Evolutionary conservation across 2,888 invertebrate species (phyloP), one percentile per base, ranked within the genome.

Genomic region (Thecophora atra): DNA sequence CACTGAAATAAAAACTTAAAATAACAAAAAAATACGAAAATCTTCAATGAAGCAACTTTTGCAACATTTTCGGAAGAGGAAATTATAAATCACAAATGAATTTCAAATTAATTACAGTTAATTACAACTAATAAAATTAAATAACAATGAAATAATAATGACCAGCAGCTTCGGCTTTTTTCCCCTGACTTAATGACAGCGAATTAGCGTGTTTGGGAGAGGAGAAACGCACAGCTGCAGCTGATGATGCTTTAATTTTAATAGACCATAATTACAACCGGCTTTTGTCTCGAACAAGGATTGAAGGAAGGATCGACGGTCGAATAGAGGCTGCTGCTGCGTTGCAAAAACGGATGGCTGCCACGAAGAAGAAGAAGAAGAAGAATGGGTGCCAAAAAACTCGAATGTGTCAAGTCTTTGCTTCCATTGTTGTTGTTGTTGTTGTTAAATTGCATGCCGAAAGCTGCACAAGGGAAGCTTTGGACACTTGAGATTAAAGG

Each of bases 191-290:
- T 70, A 70, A 70, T 70, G 70, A 52, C 21, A 52, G 37, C 63
- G 19, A 62, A 70, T 70, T 70, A 70, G 52, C 62, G 62, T 70
- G 63, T 63, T 62, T 63, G 47, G 15, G 24, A 28, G 26, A 28
- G 21, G 8, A 21, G 21, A 24, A 15, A 58, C 3, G 26, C 15
- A 17, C n/a, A 17, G 47, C 47, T 30, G 30, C 30, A 13, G 58
- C 68, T 17, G 30, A 52, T 24, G 51, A 37, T 63, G 70, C 30
- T 69, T 62, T 47, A 37, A 51, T 70, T 70, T 70, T 70, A 70
- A 70, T 52, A 63, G 70, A 26, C 62, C 30, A 19, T 70, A 63
- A 70, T 70, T 70, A 63, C 37, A n/a, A 52, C 67, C 19, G 64
- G 64, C 47, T 64, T 7, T 64, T 8, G 30, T 4, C 17, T 56